Conservation (phyloP, 2,888 invertebrate genomes). For the Macaria notata region DNA sequence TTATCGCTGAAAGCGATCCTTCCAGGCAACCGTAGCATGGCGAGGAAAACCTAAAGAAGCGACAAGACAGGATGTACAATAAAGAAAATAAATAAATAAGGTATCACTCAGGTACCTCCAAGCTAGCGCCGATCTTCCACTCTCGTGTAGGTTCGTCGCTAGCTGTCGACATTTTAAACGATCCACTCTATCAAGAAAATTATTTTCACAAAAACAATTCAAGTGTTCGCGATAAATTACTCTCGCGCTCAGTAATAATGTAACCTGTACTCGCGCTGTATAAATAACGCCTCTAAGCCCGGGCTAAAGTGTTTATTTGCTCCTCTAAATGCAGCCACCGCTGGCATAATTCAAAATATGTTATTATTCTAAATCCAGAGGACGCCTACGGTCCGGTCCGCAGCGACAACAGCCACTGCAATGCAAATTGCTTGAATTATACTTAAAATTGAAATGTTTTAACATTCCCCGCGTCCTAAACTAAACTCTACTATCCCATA, state of each 20-base stretch:
- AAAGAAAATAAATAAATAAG: too few species aligned
- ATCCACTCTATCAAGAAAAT: slow-evolving; percentile 41
- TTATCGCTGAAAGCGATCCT: too few species aligned
- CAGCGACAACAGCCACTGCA: slow-evolving; percentile 51
- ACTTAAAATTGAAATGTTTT: slow-evolving; percentile 63
- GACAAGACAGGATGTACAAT: too few species aligned
- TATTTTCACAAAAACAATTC: slow-evolving; percentile 50
- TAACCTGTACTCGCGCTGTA: slow-evolving; percentile 35
- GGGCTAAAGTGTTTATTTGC: slow-evolving; percentile 38
- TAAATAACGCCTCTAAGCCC: slow-evolving; percentile 35
- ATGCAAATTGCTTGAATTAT: slow-evolving; percentile 67
- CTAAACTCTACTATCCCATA: slow-evolving; percentile 36
- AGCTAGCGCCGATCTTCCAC: too few species aligned
- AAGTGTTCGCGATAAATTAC: slow-evolving; percentile 43
- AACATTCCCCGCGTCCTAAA: slow-evolving; percentile 29
- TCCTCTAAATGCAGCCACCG: slow-evolving; percentile 34
- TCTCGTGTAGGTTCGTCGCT: slow-evolving; percentile 1
- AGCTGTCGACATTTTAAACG: slow-evolving; percentile 35
- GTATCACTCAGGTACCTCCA: too few species aligned
- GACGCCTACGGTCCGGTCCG: slow-evolving; percentile 38
- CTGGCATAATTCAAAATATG: slow-evolving; percentile 39
- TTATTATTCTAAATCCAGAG: slow-evolving; percentile 45
- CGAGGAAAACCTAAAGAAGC: too few species aligned
- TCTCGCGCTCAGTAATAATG: slow-evolving; percentile 37
- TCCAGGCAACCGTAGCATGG: too few species aligned